phyloP scores from a whole-genome alignment of 2,797 vertebrate species.

The Fratercula arctica region DNA sequence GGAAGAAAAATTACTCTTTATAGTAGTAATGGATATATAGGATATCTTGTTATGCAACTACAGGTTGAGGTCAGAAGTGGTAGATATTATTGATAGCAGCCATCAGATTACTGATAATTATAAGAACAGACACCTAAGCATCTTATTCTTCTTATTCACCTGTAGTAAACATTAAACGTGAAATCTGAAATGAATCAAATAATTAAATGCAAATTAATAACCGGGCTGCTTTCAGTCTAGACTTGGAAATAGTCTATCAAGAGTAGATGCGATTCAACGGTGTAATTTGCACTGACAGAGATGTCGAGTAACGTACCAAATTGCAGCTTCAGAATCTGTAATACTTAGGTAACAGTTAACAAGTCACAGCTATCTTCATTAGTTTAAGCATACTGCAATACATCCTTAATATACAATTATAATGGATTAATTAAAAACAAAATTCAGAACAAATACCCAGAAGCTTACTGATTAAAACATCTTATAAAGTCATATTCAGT shows the following conservation, averaged over 20 bases:
- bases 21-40: background rate
- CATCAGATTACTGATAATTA: background rate
- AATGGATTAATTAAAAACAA: background rate
- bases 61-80: background rate
- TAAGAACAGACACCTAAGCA: background rate
- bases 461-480: background rate
- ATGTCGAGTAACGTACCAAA: background rate
- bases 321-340: background rate
- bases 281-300: background rate
- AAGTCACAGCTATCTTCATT: background rate
- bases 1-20: background rate
- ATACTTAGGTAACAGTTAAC: background rate
- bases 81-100: background rate
- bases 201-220: background rate
- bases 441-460: background rate
- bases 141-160: background rate
- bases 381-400: background rate
- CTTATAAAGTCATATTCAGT: background rate
- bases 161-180: background rate
- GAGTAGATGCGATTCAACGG: background rate
- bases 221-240: background rate
- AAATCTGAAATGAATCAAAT: background rate
- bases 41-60: background rate
- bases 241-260: background rate
- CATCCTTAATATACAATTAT: background rate